phyloP scores from a whole-genome alignment of 2,888 invertebrate genomes.

The Limnephilus marmoratus region DNA sequence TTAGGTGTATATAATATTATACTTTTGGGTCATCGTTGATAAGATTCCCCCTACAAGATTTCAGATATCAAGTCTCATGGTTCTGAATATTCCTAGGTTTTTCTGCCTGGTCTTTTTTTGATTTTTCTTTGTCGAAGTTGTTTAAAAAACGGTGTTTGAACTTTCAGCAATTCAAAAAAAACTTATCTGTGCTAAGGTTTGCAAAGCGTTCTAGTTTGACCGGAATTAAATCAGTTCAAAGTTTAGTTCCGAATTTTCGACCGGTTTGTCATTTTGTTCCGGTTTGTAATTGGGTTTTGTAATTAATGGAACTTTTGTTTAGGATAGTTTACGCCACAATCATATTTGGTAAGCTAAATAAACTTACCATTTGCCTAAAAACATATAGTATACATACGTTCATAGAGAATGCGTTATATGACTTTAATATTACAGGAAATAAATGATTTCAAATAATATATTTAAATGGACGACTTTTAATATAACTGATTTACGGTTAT shows the following conservation, averaged over 20 bases:
- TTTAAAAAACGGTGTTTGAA: not conserved
- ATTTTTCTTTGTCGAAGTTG: not conserved
- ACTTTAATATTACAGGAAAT: no score
- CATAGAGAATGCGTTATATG: no score
- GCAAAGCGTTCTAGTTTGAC: not conserved
- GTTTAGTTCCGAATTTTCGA: not conserved
- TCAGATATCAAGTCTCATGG: not conserved
- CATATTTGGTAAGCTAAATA: no score
- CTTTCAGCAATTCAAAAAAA: not conserved
- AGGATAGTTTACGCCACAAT: not conserved
- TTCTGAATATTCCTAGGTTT: not conserved
- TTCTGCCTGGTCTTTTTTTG: not conserved
- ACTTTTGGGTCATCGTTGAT: not conserved
- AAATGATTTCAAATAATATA: no score
- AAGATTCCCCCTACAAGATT: not conserved
- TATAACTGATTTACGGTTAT: no score
- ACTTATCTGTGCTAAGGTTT: not conserved
- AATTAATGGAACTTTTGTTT: not conserved
- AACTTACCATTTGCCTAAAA: no score
- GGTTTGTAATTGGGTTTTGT: not conserved
- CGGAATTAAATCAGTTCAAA: not conserved
- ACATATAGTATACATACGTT: no score
- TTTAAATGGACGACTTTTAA: no score
- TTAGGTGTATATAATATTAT: not conserved
- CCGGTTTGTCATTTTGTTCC: not conserved